Percentiles rank a stretch among this genome's conserved stretches.
Conservation (phyloP, 2,797 vertebrate species). For the Gastrophryne carolinensis region DNA sequence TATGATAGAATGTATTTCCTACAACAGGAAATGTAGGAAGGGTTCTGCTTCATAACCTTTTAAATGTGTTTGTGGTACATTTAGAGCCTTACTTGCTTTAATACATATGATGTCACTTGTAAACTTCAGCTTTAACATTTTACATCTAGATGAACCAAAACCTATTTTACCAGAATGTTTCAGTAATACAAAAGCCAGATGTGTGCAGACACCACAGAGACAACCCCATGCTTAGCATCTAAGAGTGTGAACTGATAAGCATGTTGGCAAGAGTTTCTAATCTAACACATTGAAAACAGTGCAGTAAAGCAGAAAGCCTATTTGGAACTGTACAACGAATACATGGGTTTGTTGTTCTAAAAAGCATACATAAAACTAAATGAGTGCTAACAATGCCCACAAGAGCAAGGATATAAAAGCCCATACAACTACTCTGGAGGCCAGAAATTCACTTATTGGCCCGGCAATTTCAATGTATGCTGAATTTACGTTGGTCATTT, state of each 20-base stretch:
- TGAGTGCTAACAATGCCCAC: not conserved
- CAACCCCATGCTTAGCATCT: not conserved
- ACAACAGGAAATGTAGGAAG: not conserved
- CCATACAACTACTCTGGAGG: no score
- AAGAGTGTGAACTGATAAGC: conserved; percentile 19
- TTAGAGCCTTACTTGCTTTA: not conserved
- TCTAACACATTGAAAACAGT: not conserved
- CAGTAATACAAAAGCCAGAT: conserved; percentile 3
- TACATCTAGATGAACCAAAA: not conserved
- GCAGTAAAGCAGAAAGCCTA: not conserved
- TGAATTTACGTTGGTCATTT: no score
- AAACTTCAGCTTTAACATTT: not conserved
- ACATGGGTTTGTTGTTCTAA: no score
- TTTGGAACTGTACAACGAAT: not conserved
- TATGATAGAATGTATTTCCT: not conserved
- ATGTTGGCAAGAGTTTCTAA: not conserved
- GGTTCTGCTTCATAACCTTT: not conserved
- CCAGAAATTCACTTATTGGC: no score
- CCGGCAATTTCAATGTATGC: no score
- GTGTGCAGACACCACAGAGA: not conserved
- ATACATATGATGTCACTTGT: not conserved
- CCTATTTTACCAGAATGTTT: not conserved
- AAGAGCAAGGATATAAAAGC: not conserved
- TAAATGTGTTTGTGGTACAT: not conserved
- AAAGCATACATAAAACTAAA: not conserved